These are phyloP conservation scores for Aleiodes testaceus DNA, from an alignment of 2,888 invertebrate genomes.

Conservation along the genomic window DNA sequence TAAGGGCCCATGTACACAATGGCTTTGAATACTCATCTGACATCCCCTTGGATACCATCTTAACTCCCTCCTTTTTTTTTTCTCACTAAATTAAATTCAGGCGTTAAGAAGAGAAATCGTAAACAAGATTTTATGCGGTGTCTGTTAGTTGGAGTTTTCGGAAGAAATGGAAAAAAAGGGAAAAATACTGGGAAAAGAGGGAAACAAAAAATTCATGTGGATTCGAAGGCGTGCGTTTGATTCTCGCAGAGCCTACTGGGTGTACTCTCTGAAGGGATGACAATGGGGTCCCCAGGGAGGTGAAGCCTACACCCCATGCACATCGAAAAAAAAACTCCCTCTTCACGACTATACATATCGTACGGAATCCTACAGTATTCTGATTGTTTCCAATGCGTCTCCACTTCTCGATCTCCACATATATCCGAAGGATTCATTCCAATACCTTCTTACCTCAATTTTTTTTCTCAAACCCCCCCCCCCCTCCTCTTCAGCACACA, in stretches of 20 bases:
- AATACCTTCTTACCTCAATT: conserved; percentile 14
- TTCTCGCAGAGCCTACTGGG: conserved; percentile 63
- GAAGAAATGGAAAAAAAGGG: not conserved
- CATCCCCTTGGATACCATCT: conserved; percentile 67
- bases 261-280: conserved; percentile 68
- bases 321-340: conserved; percentile 41
- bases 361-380: conserved; percentile 55
- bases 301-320: conserved; percentile 64
- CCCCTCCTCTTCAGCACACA: conserved; percentile 45
- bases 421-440: conserved; percentile 50
- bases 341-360: conserved; percentile 44
- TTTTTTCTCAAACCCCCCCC: not conserved
- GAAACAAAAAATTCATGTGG: conserved; percentile 46
- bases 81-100: conserved; percentile 68
- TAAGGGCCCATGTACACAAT: conserved; percentile 64
- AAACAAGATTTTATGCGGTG: conserved; percentile 17
- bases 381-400: conserved; percentile 69
- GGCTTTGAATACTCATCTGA: conserved; percentile 67
- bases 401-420: conserved; percentile 57
- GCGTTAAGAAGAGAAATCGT: conserved; percentile 20
- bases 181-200: not conserved
- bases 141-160: not conserved
- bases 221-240: conserved; percentile 68
- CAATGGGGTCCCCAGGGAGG: conserved; percentile 69
- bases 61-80: conserved; percentile 59